Conservation (phyloP, 2,797 vertebrate genomes). For the Microcaecilia unicolor region DNA sequence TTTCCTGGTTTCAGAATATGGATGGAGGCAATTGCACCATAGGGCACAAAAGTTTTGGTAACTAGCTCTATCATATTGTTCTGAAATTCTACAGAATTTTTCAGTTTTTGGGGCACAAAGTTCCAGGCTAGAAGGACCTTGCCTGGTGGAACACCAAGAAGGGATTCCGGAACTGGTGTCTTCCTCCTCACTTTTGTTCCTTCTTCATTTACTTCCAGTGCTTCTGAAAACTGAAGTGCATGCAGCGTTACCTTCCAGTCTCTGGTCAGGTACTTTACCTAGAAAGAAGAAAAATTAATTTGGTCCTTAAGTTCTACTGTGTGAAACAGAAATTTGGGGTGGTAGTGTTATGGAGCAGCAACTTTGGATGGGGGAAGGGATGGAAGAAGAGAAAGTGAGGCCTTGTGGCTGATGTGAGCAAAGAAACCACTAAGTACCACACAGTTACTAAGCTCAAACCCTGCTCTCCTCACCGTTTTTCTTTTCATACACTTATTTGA, state of each 20-base stretch:
- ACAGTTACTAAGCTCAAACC: too few species aligned
- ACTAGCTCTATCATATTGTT: slow-evolving; percentile 43
- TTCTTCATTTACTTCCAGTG: slow-evolving; percentile 65
- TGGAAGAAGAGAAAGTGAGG: not conserved
- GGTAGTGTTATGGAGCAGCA: not conserved
- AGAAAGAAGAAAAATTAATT: not conserved
- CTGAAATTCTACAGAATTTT: not conserved
- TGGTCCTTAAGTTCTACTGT: too few species aligned
- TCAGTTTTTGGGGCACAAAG: slow-evolving; percentile 20
- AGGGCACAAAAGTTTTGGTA: slow-evolving; percentile 42
- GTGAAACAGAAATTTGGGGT: too few species aligned
- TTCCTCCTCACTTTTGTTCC: slow-evolving; percentile 62
- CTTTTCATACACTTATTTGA: too few species aligned
- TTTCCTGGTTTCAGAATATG: slow-evolving; percentile 61
- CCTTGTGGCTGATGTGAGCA: too few species aligned
- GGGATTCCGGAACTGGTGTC: slow-evolving; percentile 47
- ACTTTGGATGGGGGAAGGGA: rapidly evolving
- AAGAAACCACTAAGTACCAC: too few species aligned
- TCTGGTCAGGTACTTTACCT: slow-evolving; percentile 66
- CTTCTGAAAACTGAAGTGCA: slow-evolving; percentile 45
- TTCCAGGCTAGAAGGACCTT: slow-evolving; percentile 65
- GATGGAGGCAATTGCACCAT: slow-evolving; percentile 46
- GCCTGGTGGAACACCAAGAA: slow-evolving; percentile 57
- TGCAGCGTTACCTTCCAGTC: slow-evolving; percentile 63
- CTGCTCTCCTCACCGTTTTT: too few species aligned